Base-by-base conservation (phyloP, 1,140 invertebrate genomes). In the Zaprionus lachaisei region DNA sequence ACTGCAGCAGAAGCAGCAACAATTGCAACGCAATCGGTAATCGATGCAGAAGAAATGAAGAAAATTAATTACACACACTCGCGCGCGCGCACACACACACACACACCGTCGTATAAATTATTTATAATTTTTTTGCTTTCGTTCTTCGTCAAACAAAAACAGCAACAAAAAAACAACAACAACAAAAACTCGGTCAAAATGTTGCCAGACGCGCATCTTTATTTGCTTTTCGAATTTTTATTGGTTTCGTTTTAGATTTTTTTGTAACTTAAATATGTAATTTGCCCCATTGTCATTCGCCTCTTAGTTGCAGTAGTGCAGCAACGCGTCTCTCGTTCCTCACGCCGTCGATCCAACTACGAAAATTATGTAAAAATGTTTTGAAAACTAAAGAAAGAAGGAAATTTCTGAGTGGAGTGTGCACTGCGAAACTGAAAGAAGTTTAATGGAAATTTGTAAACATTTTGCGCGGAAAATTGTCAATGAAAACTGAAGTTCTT, bases 161-260 rank as follows among this genome's bases (percentile, higher is more conserved):
- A 34, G 31, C 31, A 34, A 34, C 31, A 31, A n/a, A n/a, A n/a
- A n/a, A n/a, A 26, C 26, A 26, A 28, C 28, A 28, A 28, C 6
- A 72, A 79, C 56, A 87, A 83, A 89, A 87, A 87, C 65, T 87
- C 84, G 84, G 84, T 87, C 84, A 87, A 87, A 89, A 87, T 83
- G 82, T 80, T 74, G 81, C 67, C 78, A 68, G 62, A 69, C 66
- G 64, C 74, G 65, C 70, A 63, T 72, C 61, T 66, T 72, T 74
- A 62, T 83, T 73, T 84, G 69, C 76, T 79, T 83, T 83, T 34
- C 2, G 78, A 60, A 66, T 77, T 71, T 66, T 67, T 54, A 67
- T 58, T 72, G 37, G 60, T 57, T 63, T 55, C 56, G 37, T 70
- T 78, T 82, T 73, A 44, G 60, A 0, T 22, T 22, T 62, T 47